Evolutionary conservation across 2,113 vertebrate genomes (phyloP).

Genomic region (Entelurus aequoreus): DNA sequence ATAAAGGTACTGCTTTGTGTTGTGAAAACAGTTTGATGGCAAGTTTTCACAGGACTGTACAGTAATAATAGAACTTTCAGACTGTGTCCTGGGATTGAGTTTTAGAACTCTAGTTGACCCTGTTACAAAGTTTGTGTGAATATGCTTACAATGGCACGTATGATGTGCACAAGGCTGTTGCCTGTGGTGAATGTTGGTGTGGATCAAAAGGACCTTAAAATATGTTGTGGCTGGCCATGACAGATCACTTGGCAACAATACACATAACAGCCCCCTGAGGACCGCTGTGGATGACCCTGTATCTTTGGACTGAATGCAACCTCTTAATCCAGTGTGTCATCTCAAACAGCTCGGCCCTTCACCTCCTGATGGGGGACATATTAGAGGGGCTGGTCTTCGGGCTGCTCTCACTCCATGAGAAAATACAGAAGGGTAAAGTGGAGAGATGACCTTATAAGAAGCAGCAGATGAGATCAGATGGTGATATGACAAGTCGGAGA

Average conservation of each 20-base stretch:
- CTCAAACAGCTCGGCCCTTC: constrained; percentile 43
- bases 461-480: constrained; percentile 50
- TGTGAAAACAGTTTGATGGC: constrained; percentile 9
- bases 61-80: constrained; percentile 5
- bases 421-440: constrained; percentile 36
- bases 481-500: constrained; percentile 49
- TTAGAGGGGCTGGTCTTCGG: constrained; percentile 43
- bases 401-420: constrained; percentile 32
- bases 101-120: constrained; percentile 31
- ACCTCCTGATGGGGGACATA: constrained; percentile 45
- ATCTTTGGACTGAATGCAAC: constrained; percentile 45
- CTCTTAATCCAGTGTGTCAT: constrained; percentile 59
- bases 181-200: constrained; percentile 38
- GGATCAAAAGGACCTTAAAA: constrained; percentile 55
- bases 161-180: constrained; percentile 19
- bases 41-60: background rate
- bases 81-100: constrained; percentile 15
- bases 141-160: constrained; percentile 27
- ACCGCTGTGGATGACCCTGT: constrained; percentile 44
- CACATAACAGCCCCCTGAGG: constrained; percentile 30
- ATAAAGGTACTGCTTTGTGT: background rate
- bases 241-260: constrained; percentile 52
- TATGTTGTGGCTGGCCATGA: constrained; percentile 54
- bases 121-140: constrained; percentile 25
- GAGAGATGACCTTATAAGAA: constrained; percentile 56